Base-by-base conservation (phyloP, 1,140 invertebrate species). In the Mactra quadrangularis region DNA sequence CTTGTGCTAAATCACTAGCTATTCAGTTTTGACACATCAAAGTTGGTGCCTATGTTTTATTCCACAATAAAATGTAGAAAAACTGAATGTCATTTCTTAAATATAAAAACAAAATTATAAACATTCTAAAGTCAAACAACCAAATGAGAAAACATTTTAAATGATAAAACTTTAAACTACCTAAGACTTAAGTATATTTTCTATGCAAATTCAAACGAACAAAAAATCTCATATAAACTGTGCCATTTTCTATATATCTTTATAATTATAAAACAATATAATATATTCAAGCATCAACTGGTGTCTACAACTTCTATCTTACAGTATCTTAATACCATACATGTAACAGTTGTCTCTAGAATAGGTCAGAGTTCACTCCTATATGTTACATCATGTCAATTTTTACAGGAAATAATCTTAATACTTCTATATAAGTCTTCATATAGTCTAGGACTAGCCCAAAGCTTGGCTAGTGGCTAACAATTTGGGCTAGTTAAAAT, bases 241-340 rank as follows among this genome's bases (percentile, higher is more conserved):
- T n/a, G n/a, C n/a, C n/a, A n/a, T n/a, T n/a, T n/a, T n/a, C n/a
- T n/a, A n/a, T n/a, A n/a, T n/a, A n/a, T n/a, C n/a, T n/a, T n/a
- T n/a, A n/a, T n/a, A n/a, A n/a, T n/a, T n/a, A n/a, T n/a, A n/a
- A n/a, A n/a, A n/a, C n/a, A n/a, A n/a, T n/a, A 45, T 47, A 50
- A n/a, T 25, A 29, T 11, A 68, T 41, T 41, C 38, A 68, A 68
- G 64, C 64, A 68, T 68, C 64, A 68, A 68, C 64, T 68, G 27
- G 45, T 68, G 19, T 50, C 45, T 22, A 29, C 45, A 41, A 50
- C 38, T 62, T 33, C 38, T 19, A 3, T 68, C 64, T 22, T 50
- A 41, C 7, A 47, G 11, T 50, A 27, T 41, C n/a, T 68, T 25
- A 68, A 68, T 68, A 68, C 64, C 64, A 68, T 68, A 68, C 64